These are phyloP conservation scores for Saguinus midas DNA, from an alignment of 2,113 vertebrate genomes.

Conservation along the genomic window DNA sequence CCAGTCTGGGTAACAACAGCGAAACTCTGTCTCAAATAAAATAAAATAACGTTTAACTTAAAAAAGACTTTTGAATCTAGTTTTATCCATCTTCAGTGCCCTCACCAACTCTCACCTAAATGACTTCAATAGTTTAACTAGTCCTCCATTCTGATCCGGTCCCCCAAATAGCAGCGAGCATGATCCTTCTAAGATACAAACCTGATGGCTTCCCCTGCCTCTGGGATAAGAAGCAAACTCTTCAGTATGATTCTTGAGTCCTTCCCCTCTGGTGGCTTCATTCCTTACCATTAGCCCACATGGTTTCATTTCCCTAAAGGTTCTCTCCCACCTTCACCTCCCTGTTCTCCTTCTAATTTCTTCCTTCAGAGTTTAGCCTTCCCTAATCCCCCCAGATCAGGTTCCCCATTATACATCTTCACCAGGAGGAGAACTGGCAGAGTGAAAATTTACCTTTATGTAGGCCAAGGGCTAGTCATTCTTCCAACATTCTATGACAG, in stretches of 20 bases:
- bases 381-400: neutral
- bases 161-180: neutral
- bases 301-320: neutral
- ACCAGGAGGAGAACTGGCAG: neutral
- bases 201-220: neutral
- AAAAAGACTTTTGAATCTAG: neutral
- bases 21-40: neutral
- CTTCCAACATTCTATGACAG: neutral
- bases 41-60: neutral
- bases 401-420: neutral
- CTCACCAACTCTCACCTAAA: neutral
- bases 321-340: neutral
- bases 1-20: no score
- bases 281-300: neutral
- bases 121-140: neutral
- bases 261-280: neutral
- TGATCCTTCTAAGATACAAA: neutral
- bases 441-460: neutral
- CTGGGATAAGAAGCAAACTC: neutral
- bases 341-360: neutral
- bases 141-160: neutral
- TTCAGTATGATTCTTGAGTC: neutral
- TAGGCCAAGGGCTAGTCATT: neutral
- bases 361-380: neutral
- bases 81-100: neutral